phyloP scores from a whole-genome alignment of 1,140 invertebrate species.

The Lordiphosa clarofinis region DNA sequence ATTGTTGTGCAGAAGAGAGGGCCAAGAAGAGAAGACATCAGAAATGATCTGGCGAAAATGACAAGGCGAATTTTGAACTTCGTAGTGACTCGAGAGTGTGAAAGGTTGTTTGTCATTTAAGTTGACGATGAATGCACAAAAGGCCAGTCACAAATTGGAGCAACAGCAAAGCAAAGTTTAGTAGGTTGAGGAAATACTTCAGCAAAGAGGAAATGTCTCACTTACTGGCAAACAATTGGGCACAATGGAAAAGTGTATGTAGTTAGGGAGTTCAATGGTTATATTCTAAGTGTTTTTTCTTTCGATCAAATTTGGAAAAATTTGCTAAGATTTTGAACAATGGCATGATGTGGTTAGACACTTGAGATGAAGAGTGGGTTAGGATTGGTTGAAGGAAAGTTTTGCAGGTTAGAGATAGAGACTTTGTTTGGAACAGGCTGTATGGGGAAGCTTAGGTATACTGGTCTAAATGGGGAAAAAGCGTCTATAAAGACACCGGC shows the following conservation, averaged over 20 bases:
- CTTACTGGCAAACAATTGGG: neutral
- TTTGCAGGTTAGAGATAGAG: no score
- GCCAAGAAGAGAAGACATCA: conserved; percentile 17
- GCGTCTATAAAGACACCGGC: no score
- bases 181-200: conserved; percentile 4
- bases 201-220: neutral
- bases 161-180: conserved; percentile 12
- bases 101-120: conserved; percentile 64
- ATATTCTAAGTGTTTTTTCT: no score
- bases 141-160: conserved; percentile 22
- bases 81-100: conserved; percentile 38
- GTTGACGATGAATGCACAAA: conserved; percentile 3
- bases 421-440: no score
- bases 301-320: no score
- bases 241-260: neutral
- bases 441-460: neutral
- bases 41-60: conserved; percentile 26
- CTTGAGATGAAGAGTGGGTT: no score
- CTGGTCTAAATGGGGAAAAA: no score
- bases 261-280: neutral
- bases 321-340: no score
- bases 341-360: no score
- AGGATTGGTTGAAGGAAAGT: no score
- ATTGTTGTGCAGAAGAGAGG: conserved; percentile 14
- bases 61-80: conserved; percentile 50